phyloP scores from a whole-genome alignment of 2,113 vertebrate genomes.

The Hyla sarda region DNA sequence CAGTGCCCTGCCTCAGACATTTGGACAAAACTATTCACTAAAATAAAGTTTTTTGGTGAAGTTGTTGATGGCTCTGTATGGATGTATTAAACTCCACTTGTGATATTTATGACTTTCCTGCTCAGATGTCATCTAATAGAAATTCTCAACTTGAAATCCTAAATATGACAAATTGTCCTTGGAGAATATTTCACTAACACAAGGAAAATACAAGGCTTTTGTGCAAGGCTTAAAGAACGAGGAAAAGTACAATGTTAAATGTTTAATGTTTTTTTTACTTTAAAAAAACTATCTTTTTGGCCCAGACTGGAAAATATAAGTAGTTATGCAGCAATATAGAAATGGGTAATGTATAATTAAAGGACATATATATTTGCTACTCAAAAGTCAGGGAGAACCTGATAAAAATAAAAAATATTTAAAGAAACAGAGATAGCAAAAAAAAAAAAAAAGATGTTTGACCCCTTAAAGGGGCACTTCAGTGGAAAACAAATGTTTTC shows the following conservation, averaged over 20 bases:
- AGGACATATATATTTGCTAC: too few species aligned
- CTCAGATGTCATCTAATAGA: background rate
- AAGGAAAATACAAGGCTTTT: background rate
- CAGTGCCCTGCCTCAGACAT: background rate
- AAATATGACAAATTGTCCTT: background rate
- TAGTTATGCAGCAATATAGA: too few species aligned
- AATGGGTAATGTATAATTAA: too few species aligned
- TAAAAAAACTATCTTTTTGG: too few species aligned
- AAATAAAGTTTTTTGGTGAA: background rate
- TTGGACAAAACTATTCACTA: background rate
- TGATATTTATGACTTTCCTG: background rate
- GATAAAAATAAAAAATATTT: too few species aligned
- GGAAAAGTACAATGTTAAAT: background rate
- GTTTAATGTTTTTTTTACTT: background rate
- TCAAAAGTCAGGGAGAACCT: too few species aligned
- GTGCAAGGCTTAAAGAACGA: background rate
- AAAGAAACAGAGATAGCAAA: too few species aligned
- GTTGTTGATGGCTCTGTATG: background rate
- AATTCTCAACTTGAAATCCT: background rate
- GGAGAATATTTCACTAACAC: background rate
- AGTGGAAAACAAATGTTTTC: too few species aligned
- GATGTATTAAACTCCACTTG: background rate
- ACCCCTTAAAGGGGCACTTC: too few species aligned
- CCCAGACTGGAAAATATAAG: too few species aligned
- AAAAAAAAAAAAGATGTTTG: too few species aligned